These are phyloP conservation scores for Himalopsyche phryganea DNA, from an alignment of 1,140 invertebrate species.

Conservation along the genomic window DNA sequence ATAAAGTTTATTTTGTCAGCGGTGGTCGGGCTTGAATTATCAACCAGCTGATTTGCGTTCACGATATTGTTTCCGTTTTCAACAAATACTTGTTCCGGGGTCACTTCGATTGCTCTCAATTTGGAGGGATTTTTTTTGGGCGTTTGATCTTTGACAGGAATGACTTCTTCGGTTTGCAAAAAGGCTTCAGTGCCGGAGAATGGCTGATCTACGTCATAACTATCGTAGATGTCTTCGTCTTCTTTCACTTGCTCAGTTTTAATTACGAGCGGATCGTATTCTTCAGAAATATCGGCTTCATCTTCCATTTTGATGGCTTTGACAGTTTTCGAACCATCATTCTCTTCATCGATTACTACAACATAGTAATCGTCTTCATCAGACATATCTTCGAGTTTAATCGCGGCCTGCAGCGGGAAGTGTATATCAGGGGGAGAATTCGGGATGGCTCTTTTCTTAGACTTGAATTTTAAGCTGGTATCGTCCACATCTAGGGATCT, in stretches of 20 bases:
- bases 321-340: slow-evolving; percentile 14
- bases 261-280: neutral
- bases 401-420: neutral
- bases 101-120: neutral
- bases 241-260: neutral
- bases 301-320: slow-evolving; percentile 13
- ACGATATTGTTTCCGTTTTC: neutral
- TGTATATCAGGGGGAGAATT: neutral
- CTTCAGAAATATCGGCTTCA: neutral
- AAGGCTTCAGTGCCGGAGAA: no score
- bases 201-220: neutral
- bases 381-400: slow-evolving; percentile 10
- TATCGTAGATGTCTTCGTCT: neutral
- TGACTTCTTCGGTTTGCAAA: neutral
- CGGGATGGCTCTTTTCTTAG: neutral
- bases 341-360: slow-evolving; percentile 23
- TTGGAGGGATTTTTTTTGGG: neutral
- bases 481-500: no score
- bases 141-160: neutral
- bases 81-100: no score
- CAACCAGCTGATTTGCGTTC: neutral
- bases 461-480: neutral
- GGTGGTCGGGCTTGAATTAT: no score
- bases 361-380: slow-evolving; percentile 29
- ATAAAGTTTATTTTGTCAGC: slow-evolving; percentile 13